Base-by-base conservation (phyloP, 2,113 vertebrate genomes). In the Plestiodon gilberti region DNA sequence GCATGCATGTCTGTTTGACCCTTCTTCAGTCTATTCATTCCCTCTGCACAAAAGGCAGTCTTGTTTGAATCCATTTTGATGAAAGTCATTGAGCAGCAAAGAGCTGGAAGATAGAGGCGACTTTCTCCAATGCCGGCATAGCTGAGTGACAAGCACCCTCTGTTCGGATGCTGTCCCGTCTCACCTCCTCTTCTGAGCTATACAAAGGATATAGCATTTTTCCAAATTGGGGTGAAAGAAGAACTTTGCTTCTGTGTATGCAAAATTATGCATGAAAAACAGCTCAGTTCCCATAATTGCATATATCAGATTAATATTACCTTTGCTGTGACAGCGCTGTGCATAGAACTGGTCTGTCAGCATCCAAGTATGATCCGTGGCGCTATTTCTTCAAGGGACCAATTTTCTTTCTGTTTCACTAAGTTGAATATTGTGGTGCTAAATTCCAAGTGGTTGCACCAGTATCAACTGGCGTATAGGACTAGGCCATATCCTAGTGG, bases 71-170 rank as follows among this genome's bases (percentile, higher is more conserved):
- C 0, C 0, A 89, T 82, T 89, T 67, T 2, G 93, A 93, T 92
- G 91, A 95, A 94, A 95, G 92, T 89, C 3, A 8, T 1, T 40
- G 87, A 92, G 78, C 76, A 1, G 86, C 89, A 93, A 80, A 87
- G 65, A 87, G 93, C 92, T 94, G n/a, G 0, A 90, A 90, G 94
- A 95, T 92, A 94, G 93, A 95, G 93, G 90, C 91, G 90, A 93
- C 91, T 95, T 95, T 94, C 93, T 95, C 90, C 86, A 93, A 48
- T 33, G 91, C 82, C 87, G 0, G 0, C 87, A 76, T 85, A 95
- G 85, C 87, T 92, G 95, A 86, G 91, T 92, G 94, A 95, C 92
- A 95, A 89, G 88, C 77, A 55, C 82, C 78, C 93, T 95, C 94
- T 95, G 93, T 95, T 95, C 83, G 71, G 78, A 64, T 90, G 90